Conservation (phyloP, 2,797 vertebrate genomes). For the Manis crassicaudata region DNA sequence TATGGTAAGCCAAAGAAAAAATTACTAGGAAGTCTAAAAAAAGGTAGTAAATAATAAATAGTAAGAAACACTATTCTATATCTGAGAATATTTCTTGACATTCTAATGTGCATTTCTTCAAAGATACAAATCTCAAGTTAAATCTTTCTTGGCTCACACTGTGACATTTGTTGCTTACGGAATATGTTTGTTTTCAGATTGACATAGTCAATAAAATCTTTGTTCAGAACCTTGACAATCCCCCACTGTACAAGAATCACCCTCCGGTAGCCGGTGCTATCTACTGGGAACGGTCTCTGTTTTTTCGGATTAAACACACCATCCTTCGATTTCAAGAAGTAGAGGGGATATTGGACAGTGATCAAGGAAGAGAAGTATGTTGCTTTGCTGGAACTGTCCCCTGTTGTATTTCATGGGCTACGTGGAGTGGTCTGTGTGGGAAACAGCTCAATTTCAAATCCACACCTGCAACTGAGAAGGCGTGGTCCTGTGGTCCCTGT, state of each 20-base stretch:
- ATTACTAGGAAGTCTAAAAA: neutral
- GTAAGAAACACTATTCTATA: neutral
- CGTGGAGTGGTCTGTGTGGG: accelerated
- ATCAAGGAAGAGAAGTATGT: conserved; percentile 87
- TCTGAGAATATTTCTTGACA: neutral
- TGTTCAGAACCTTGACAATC: conserved; percentile 86
- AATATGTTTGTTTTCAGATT: conserved; percentile 85
- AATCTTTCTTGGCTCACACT: accelerated
- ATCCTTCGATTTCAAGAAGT: conserved; percentile 90
- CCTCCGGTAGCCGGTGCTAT: conserved; percentile 93
- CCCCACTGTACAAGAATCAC: conserved; percentile 90
- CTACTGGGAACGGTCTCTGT: conserved; percentile 91
- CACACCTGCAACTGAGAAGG: accelerated
- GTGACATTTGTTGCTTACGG: accelerated
- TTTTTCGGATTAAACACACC: conserved; percentile 88
- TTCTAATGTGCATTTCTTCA: neutral
- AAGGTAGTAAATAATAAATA: neutral
- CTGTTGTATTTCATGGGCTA: neutral
- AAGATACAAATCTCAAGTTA: neutral
- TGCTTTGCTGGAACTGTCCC: accelerated
- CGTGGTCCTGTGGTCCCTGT: neutral
- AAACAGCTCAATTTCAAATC: neutral
- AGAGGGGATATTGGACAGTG: conserved; percentile 87
- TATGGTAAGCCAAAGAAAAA: neutral
- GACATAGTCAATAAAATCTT: conserved; percentile 89